Base-by-base conservation (phyloP, 1,140 invertebrate species). In the Odontomachus brunneus region DNA sequence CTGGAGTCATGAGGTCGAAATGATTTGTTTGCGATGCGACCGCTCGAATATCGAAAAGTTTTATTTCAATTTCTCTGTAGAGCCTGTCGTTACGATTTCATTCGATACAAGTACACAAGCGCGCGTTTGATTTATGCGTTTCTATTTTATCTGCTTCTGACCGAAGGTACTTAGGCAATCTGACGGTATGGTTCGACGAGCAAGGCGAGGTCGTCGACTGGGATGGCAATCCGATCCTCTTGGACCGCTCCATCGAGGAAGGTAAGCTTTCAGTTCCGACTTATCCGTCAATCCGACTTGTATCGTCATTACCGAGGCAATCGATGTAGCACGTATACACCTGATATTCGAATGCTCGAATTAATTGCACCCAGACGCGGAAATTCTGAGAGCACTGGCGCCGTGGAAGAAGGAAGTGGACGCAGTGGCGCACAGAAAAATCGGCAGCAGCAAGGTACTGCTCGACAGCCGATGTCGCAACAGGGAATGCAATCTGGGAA, bases 401-500 rank as follows among this genome's bases (percentile, higher is more conserved):
- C 95, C 95, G 0, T 97, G 95, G 95, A 94, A 95, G 22, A 76
- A 94, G 17, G 87, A 94, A 55, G 95, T 98, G 5, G 95, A 97
- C 76, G 92, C 89, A 0, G 84, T 94, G 0, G 96, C 95, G 1
- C 94, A 94, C 44, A 93, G 95, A 84, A 92, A 95, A 14, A 89
- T 97, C 14, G 96, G 96, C 0, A 78, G 76, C 4, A 94, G 95
- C 0, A 93, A 93, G 84, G 96, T 97, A 0, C 92, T 94, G 55
- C 89, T 97, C 1, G 33, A 94, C 19, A 92, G 93, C 1, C 89
- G 90, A 0, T 97, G 97, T 86, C 87, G 94, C 12, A 92, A 91
- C 17, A 88, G 88, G 0, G 97, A 98, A 91, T 98, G 97, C 89
- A 97, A 97, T 83, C 90, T 98, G 51, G 97, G 97, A 17, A 97